phyloP scores from a whole-genome alignment of 1,140 invertebrate genomes.

The Drosophila tropicalis region DNA sequence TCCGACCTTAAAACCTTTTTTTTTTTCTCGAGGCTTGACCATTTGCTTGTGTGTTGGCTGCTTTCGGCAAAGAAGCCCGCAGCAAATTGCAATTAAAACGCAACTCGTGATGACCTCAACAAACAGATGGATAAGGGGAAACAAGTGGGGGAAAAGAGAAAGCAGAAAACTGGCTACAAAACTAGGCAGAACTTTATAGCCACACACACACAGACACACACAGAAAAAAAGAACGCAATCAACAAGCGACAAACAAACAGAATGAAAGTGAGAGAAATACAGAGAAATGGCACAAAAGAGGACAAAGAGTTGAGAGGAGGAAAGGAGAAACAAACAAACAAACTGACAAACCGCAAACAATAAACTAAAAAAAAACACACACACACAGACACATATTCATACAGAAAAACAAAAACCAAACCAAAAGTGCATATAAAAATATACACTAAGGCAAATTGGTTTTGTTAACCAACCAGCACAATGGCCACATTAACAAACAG shows the following conservation, averaged over 20 bases:
- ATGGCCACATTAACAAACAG: conserved; percentile 57
- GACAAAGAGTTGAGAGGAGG: not conserved
- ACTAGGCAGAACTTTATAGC: conserved; percentile 9
- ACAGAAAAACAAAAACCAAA: conserved; percentile 22
- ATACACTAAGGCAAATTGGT: conserved; percentile 69
- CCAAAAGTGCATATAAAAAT: conserved; percentile 62
- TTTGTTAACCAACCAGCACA: conserved; percentile 66
- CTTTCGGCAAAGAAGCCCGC: not conserved
- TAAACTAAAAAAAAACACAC: conserved; percentile 37
- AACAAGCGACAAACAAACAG: conserved; percentile 33
- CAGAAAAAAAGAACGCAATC: conserved; percentile 22
- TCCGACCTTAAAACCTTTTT: not conserved
- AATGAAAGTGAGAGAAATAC: not conserved
- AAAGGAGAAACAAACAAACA: conserved; percentile 36
- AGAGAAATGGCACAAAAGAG: not conserved
- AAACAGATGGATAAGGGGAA: conserved; percentile 10
- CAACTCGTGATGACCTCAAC: conserved; percentile 31
- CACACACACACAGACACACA: conserved; percentile 11
- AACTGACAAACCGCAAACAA: conserved; percentile 32
- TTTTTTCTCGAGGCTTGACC: not conserved
- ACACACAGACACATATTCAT: too few relatives aligned
- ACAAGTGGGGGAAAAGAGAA: not conserved
- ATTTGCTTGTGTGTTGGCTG: not conserved
- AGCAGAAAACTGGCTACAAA: conserved; percentile 3
- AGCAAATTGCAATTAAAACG: conserved; percentile 33